A percentile compares a stretch with the other conserved stretches of the same genome.
These are phyloP conservation scores for Porphyrio hochstetteri DNA, from an alignment of 2,113 vertebrate genomes.

Conservation along the genomic window DNA sequence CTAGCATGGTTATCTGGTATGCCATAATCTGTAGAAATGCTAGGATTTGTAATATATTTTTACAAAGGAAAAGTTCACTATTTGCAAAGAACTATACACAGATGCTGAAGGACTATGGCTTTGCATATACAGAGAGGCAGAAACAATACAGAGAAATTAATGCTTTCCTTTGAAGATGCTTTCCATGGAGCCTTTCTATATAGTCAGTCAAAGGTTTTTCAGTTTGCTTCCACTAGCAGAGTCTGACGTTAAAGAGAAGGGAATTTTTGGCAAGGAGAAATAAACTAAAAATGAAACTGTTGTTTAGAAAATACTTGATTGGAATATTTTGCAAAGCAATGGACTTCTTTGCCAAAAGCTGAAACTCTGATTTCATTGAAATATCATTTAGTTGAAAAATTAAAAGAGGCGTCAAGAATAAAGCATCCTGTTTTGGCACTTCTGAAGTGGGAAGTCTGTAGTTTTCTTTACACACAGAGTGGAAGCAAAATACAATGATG, in stretches of 20 bases:
- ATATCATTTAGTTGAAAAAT: neutral
- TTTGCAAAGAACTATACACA: neutral
- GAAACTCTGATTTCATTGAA: neutral
- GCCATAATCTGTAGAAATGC: neutral
- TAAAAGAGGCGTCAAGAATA: neutral
- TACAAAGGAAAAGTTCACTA: neutral
- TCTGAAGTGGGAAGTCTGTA: neutral
- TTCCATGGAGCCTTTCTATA: neutral
- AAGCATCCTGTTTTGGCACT: neutral
- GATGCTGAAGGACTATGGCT: neutral
- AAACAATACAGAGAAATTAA: neutral
- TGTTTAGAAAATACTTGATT: neutral
- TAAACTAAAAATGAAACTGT: neutral
- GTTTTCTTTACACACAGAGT: neutral
- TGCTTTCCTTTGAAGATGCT: neutral
- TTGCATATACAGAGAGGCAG: neutral
- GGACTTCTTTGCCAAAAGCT: neutral
- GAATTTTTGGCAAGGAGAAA: neutral
- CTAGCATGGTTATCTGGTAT: neutral
- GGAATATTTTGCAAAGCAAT: neutral
- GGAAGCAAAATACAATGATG: neutral
- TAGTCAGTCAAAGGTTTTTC: neutral
- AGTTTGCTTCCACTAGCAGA: neutral
- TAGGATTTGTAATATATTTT: neutral
- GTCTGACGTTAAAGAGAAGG: neutral